Base-by-base conservation (phyloP, 2,797 vertebrate genomes). In the Dendrocincla tyrannina region DNA sequence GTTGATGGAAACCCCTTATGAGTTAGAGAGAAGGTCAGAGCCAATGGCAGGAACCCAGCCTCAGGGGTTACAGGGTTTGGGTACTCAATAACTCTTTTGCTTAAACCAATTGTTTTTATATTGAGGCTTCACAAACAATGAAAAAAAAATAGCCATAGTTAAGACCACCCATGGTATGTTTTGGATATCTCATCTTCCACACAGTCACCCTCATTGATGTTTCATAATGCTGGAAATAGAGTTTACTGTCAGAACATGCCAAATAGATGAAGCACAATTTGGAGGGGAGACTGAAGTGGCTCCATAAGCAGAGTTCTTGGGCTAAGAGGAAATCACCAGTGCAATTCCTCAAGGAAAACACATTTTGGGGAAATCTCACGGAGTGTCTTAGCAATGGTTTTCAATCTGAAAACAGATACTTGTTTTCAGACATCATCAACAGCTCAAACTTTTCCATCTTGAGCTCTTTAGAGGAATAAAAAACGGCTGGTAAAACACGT, bases 361-460 rank as follows among this genome's bases (percentile, higher is more conserved):
- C 0, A 0, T 88, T 50, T 60, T 80, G n/a, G 42, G 32, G 11
- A 20, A 74, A 6, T n/a, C 37, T 77, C 3, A 1, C 17, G 10
- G 37, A 44, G 17, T 47, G 23, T 14, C n/a, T 76, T 28, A 62
- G 41, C 66, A 80, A 23, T 13, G 49, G 32, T 11, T 74, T 72
- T 63, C 52, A 60, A 14, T 32, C 32, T 62, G 64, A 77, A 56
- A 13, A 50, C 4, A 76, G 60, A 46, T 22, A 44, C 19, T 74
- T 80, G 60, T 8, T 72, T 81, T 75, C 7, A 2, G 76, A 46
- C 3, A n/a, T 56, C 39, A 53, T 7, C 3, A 2, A 70, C 19
- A 18, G 27, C 39, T 79, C 58, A 39, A 25, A 75, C 18, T 68
- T 90, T 72, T 63, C 55, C 19, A 55, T 24, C 30, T 17, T 6